These are phyloP conservation scores for Chrysogorgia sp. DNA, from an alignment of 92 coral and sea anemone species.

Conservation along the genomic window DNA sequence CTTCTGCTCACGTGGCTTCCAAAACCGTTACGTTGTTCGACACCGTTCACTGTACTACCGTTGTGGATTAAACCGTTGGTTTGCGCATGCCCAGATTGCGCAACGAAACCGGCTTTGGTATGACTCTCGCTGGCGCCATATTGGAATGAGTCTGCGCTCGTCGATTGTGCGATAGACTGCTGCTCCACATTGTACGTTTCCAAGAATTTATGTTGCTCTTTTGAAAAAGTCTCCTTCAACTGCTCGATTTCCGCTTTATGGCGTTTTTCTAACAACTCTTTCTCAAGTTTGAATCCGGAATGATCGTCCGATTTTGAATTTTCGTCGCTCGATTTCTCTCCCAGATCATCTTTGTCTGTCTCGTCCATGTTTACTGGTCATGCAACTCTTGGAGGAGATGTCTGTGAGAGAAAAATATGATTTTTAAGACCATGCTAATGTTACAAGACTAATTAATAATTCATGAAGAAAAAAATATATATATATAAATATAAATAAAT, in stretches of 20 bases:
- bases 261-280: slow-evolving; percentile 84
- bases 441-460: too few relatives aligned
- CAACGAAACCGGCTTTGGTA: too few relatives aligned
- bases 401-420: not conserved
- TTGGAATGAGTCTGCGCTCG: slow-evolving; percentile 51
- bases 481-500: too few relatives aligned
- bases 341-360: not conserved
- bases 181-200: slow-evolving; percentile 59
- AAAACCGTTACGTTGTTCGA: not conserved
- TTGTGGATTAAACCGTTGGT: too few relatives aligned
- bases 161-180: slow-evolving; percentile 60
- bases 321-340: not conserved
- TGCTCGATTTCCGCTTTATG: slow-evolving; percentile 80
- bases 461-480: too few relatives aligned
- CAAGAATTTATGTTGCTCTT: slow-evolving; percentile 54
- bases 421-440: too few relatives aligned
- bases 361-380: not conserved
- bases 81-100: not conserved
- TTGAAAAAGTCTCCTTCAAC: slow-evolving; percentile 73
- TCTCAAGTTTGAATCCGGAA: slow-evolving; percentile 82
- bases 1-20: not conserved
- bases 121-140: not conserved
- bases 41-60: not conserved
- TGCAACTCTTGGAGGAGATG: not conserved
- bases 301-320: not conserved